Conservation (phyloP, 2,797 vertebrate genomes). For the Myripristis jacobus region DNA sequence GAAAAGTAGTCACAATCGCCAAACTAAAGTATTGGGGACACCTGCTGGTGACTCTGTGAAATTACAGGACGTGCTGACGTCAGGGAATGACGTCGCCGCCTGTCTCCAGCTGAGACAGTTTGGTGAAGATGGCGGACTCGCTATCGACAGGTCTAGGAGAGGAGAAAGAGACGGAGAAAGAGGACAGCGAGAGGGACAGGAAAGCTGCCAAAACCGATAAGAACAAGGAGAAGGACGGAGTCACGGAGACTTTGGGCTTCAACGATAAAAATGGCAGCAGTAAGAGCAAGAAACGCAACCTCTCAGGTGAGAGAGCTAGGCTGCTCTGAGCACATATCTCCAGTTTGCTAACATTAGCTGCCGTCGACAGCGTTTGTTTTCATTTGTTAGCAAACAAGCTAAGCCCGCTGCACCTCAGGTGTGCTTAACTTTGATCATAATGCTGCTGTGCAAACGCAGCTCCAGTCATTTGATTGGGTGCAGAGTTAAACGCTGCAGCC, state of each 20-base stretch:
- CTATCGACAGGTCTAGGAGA: slow-evolving; percentile 80
- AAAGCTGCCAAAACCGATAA: slow-evolving; percentile 44
- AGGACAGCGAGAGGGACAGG: slow-evolving; percentile 74
- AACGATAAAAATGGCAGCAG: slow-evolving; percentile 85
- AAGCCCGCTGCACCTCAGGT: neutral
- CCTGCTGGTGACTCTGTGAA: slow-evolving; percentile 26
- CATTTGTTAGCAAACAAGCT: neutral
- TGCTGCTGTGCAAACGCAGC: slow-evolving; percentile 5
- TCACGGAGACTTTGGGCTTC: slow-evolving; percentile 87
- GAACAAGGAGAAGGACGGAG: slow-evolving; percentile 70
- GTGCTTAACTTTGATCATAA: neutral
- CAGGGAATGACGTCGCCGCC: slow-evolving; percentile 65
- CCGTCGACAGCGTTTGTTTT: neutral
- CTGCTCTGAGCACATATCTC: neutral
- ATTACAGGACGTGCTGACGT: slow-evolving; percentile 66
- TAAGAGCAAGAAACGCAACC: slow-evolving; percentile 82
- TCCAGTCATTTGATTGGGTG: slow-evolving; percentile 12
- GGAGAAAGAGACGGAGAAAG: slow-evolving; percentile 81
- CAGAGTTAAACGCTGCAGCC: slow-evolving; percentile 23
- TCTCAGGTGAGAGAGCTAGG: slow-evolving; percentile 89
- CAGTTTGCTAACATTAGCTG: slow-evolving; percentile 44
- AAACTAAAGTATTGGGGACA: slow-evolving; percentile 15
- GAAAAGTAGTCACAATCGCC: neutral
- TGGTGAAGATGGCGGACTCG: slow-evolving; percentile 85
- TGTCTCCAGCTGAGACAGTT: slow-evolving; percentile 68